Evolutionary conservation across 2,113 vertebrate genomes (phyloP).

Genomic region (Callocephalon fimbriatum): DNA sequence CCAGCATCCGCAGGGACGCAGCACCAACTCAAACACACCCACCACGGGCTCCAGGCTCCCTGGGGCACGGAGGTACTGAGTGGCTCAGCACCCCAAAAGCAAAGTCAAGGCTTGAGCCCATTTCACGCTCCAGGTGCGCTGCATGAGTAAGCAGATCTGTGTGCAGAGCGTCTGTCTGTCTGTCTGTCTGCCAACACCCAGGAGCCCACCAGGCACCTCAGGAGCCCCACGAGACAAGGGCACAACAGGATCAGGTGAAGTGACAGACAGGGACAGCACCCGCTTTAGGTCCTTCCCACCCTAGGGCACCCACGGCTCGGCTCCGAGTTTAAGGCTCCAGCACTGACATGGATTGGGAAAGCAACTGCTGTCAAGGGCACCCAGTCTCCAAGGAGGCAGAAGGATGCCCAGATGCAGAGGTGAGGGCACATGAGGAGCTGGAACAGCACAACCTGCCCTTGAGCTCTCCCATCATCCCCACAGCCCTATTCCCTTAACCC

Average conservation of each 20-base stretch:
- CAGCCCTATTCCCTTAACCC: fast-evolving
- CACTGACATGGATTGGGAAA: not conserved
- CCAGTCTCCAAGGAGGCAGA: not conserved
- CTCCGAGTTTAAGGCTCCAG: not conserved
- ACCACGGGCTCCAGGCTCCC: fast-evolving
- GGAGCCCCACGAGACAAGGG: fast-evolving
- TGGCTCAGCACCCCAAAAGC: not conserved
- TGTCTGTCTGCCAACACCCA: not conserved
- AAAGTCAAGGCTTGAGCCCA: fast-evolving
- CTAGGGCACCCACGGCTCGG: not conserved
- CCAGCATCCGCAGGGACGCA: not conserved
- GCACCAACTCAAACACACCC: not conserved
- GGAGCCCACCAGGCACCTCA: not conserved
- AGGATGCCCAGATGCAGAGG: not conserved
- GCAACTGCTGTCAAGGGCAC: not conserved
- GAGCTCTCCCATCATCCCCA: not conserved
- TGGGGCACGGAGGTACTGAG: fast-evolving
- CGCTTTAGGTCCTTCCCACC: not conserved
- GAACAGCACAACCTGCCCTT: not conserved
- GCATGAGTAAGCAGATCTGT: not conserved
- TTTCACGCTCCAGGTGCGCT: not conserved
- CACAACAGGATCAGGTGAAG: fast-evolving
- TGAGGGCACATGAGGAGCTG: not conserved
- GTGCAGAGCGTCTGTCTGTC: fast-evolving
- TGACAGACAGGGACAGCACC: not conserved